A percentile compares a stretch with the other conserved stretches of the same genome.
Evolutionary conservation across 2,797 vertebrate genomes (phyloP).

Genomic region (Notoglanidium macrostoma): DNA sequence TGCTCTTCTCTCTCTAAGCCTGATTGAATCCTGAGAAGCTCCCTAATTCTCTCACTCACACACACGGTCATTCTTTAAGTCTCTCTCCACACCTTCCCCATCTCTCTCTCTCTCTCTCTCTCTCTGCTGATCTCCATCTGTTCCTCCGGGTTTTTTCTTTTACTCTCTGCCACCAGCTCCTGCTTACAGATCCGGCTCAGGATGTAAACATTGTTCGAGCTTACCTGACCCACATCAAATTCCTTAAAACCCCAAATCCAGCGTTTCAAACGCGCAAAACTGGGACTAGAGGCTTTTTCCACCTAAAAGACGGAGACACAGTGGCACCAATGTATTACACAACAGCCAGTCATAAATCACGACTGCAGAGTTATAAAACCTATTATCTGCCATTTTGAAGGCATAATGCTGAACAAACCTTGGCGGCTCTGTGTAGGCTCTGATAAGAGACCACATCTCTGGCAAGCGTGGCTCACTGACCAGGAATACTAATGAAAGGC

Average conservation of each 20-base stretch:
- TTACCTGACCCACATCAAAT: slow-evolving; percentile 48
- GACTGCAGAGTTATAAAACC: slow-evolving; percentile 44
- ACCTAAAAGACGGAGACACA: slow-evolving; percentile 26
- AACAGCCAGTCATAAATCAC: slow-evolving; percentile 56
- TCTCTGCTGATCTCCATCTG: slow-evolving; percentile 55
- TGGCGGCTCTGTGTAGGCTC: slow-evolving; percentile 45
- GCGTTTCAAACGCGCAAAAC: slow-evolving; percentile 34
- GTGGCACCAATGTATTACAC: slow-evolving; percentile 40
- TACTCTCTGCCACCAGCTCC: slow-evolving; percentile 35
- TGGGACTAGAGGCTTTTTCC: background rate
- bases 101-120: slow-evolving; percentile 30
- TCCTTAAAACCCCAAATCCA: slow-evolving; percentile 36
- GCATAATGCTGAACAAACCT: slow-evolving; percentile 58
- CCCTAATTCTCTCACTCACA: slow-evolving; percentile 22
- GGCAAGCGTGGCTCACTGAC: slow-evolving; percentile 30
- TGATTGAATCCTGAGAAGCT: slow-evolving; percentile 30
- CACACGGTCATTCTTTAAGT: slow-evolving; percentile 22
- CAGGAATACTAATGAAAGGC: slow-evolving; percentile 57
- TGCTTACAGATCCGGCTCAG: slow-evolving; percentile 44
- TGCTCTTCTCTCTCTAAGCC: slow-evolving; percentile 5
- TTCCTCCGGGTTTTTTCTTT: slow-evolving; percentile 30
- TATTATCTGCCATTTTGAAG: slow-evolving; percentile 60
- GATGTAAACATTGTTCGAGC: slow-evolving; percentile 42
- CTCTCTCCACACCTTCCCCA: background rate
- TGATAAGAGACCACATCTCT: slow-evolving; percentile 55